Evolutionary conservation across 2,888 invertebrate genomes (phyloP).

Genomic region (Ichneumon xanthorius): DNA sequence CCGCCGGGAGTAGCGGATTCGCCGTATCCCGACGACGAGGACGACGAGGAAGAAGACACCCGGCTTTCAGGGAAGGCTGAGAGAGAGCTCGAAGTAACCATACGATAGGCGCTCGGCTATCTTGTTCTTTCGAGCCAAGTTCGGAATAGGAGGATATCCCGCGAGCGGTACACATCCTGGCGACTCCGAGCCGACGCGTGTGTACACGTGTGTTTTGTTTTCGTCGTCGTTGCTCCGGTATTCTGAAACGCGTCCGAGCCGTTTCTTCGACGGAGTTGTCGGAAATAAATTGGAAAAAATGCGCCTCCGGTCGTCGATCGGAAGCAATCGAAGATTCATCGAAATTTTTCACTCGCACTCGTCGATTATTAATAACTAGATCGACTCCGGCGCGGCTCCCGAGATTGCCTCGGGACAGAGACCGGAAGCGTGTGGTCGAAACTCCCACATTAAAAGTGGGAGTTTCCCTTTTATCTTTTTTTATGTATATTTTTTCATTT

Average conservation of each 20-base stretch:
- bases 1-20: slow-evolving; percentile 66
- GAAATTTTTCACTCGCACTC: not conserved
- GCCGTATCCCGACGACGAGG: slow-evolving; percentile 53
- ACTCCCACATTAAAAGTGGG: not conserved
- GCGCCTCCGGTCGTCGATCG: no score
- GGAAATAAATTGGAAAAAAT: not conserved
- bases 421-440: not conserved
- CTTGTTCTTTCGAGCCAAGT: slow-evolving; percentile 29
- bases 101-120: slow-evolving; percentile 19
- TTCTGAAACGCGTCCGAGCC: not conserved
- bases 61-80: slow-evolving; percentile 46
- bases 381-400: not conserved
- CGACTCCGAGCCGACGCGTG: not conserved
- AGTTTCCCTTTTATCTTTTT: not conserved
- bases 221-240: not conserved
- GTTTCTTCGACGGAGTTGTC: not conserved
- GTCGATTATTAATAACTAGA: not conserved
- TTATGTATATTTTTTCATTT: no score
- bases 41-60: slow-evolving; percentile 19
- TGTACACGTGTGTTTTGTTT: not conserved
- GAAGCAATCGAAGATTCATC: not conserved
- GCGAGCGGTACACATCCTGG: slow-evolving; percentile 56
- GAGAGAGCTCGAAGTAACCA: not conserved
- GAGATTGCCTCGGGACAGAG: not conserved
- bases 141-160: slow-evolving; percentile 56